Conservation (phyloP, 2,888 invertebrate genomes). For the Heliconius ethilla region DNA sequence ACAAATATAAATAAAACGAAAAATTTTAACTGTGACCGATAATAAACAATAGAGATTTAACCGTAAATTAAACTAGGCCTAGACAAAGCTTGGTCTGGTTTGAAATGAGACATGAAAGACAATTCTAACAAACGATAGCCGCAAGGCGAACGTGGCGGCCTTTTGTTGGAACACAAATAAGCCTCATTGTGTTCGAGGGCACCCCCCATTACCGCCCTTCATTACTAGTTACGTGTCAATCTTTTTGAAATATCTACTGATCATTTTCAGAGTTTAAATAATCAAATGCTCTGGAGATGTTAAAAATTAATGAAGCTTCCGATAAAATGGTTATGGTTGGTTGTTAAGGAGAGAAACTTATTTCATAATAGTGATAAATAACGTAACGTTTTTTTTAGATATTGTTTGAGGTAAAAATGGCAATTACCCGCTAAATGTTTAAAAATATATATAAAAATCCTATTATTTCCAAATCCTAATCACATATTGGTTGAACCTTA, state of each 20-base stretch:
- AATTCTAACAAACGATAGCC: conserved; percentile 39
- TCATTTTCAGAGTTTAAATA: not conserved
- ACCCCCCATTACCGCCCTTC: conserved; percentile 50
- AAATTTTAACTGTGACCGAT: not conserved
- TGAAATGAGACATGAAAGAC: conserved; percentile 36
- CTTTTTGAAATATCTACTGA: conserved; percentile 19
- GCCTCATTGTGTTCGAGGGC: conserved; percentile 62
- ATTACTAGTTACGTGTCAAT: conserved; percentile 43
- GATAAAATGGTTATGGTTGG: no score
- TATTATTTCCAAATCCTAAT: not conserved
- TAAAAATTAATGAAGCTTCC: no score
- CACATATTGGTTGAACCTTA: not conserved
- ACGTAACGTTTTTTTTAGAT: not conserved
- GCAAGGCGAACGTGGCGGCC: conserved; percentile 50
- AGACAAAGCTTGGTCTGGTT: conserved; percentile 28
- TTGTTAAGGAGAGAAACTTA: no score
- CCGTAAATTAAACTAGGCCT: conserved; percentile 15
- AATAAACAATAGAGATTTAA: conserved; percentile 10
- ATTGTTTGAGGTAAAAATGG: not conserved
- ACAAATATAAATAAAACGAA: not conserved
- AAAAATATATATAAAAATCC: no score
- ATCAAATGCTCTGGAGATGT: not conserved
- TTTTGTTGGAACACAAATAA: conserved; percentile 59
- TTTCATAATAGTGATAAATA: no score
- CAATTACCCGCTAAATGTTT: no score